Conservation (phyloP, 2,113 vertebrate species). For the Danionella cerebrum region DNA sequence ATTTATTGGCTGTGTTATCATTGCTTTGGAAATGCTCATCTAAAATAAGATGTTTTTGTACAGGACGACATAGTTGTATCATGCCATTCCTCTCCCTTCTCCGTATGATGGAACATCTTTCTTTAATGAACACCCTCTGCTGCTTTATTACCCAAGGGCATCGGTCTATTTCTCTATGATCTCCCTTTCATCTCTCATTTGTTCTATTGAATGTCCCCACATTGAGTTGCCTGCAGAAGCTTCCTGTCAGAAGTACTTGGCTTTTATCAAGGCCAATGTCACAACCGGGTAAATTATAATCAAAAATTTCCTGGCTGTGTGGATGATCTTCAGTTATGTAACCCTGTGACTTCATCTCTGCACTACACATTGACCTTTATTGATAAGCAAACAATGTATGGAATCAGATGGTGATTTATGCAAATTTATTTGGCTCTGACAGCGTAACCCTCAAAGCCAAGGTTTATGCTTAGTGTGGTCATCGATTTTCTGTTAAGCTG, state of each 20-base stretch:
- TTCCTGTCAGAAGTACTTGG: background rate
- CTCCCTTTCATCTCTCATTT: background rate
- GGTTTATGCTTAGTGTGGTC: conserved; percentile 31
- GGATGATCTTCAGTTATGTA: background rate
- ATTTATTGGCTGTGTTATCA: background rate
- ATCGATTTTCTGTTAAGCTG: conserved; percentile 14
- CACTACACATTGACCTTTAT: conserved; percentile 31
- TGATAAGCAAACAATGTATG: conserved; percentile 36
- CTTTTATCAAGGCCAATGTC: background rate
- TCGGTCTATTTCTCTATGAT: background rate
- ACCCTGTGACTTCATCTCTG: background rate
- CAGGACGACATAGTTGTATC: background rate
- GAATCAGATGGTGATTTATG: background rate
- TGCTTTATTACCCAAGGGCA: background rate
- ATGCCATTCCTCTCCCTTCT: background rate
- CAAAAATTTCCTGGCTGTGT: background rate
- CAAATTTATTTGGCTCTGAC: conserved; percentile 15
- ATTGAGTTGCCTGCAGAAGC: background rate
- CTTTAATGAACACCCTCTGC: background rate
- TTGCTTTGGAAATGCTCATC: background rate
- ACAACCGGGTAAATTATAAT: background rate
- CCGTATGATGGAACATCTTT: background rate
- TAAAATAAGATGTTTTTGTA: background rate
- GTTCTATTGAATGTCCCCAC: background rate
- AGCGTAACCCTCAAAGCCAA: conserved; percentile 37